Conservation (phyloP, 2,888 invertebrate genomes). For the Lasiommata megera region DNA sequence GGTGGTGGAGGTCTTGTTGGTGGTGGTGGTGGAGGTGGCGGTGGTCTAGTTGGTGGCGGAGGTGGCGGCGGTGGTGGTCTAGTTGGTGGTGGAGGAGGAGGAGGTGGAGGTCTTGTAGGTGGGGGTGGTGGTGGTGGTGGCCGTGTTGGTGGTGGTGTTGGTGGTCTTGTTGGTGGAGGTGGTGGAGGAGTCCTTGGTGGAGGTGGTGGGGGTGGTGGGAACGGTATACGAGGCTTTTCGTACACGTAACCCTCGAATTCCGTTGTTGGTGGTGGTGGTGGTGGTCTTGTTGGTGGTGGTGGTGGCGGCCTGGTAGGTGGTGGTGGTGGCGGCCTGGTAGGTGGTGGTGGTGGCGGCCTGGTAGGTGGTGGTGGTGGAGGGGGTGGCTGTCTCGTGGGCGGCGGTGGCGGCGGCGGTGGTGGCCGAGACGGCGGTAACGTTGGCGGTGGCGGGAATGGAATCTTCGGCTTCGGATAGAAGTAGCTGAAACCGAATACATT, state of each 20-base stretch:
- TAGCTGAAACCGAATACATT: slow-evolving; percentile 37
- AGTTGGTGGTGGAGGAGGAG: slow-evolving; percentile 30
- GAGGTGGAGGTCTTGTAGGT: slow-evolving; percentile 20
- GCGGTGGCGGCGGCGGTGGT: slow-evolving; percentile 33
- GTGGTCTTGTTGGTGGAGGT: slow-evolving; percentile 31
- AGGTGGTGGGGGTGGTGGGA: slow-evolving; percentile 26
- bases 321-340: slow-evolving; percentile 27
- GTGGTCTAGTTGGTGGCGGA: slow-evolving; percentile 27
- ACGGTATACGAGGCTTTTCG: slow-evolving; percentile 25
- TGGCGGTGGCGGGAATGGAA: slow-evolving; percentile 57
- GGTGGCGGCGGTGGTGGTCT: slow-evolving; percentile 30
- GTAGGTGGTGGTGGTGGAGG: slow-evolving; percentile 15
- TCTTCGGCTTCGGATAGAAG: slow-evolving; percentile 69
- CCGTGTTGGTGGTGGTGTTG: slow-evolving; percentile 27
- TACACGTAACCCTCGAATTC: slow-evolving; percentile 22
- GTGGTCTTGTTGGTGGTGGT: slow-evolving; percentile 28
- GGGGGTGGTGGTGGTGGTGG: slow-evolving; percentile 23
- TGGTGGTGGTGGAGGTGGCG: slow-evolving; percentile 20
- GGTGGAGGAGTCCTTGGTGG: slow-evolving; percentile 33
- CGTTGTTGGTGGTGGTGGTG: slow-evolving; percentile 32
- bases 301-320: slow-evolving; percentile 30
- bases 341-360: slow-evolving; percentile 29
- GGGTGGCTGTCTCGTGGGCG: slow-evolving; percentile 26
- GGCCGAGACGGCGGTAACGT: slow-evolving; percentile 26
- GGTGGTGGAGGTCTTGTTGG: slow-evolving; percentile 17